These are phyloP conservation scores for Acheta domesticus DNA, from an alignment of 2,888 invertebrate genomes.

Conservation along the genomic window DNA sequence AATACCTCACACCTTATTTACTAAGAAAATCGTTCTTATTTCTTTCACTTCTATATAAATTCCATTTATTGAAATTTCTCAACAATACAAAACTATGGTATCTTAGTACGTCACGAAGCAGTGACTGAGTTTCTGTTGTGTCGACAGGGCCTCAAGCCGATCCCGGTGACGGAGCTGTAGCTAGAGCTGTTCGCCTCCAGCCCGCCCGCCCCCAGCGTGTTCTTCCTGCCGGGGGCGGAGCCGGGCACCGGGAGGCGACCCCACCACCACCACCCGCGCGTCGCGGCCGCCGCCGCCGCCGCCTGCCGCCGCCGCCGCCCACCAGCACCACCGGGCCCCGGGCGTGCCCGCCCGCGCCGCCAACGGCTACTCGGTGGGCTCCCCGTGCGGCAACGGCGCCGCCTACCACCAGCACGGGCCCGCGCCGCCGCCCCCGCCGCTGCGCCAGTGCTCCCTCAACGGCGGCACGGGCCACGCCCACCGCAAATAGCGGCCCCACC, in stretches of 20 bases:
- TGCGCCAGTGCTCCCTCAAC: slow-evolving; percentile 23
- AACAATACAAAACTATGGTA: too few species aligned
- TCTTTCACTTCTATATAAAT: too few species aligned
- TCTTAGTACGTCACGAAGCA: too few species aligned
- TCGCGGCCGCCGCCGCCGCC: slow-evolving; percentile 69
- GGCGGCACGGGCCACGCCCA: neutral
- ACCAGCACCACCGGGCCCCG: slow-evolving; percentile 24
- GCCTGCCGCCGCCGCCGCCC: slow-evolving; percentile 61
- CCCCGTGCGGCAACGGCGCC: neutral
- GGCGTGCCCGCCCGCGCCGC: neutral
- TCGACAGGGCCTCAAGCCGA: slow-evolving; percentile 44
- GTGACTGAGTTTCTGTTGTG: too few species aligned
- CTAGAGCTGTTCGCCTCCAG: slow-evolving; percentile 94
- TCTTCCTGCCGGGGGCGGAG: slow-evolving; percentile 64
- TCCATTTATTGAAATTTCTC: too few species aligned
- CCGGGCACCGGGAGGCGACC: slow-evolving; percentile 46
- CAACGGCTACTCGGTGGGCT: slow-evolving; percentile 22
- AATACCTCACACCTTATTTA: too few species aligned
- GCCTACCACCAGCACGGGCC: neutral
- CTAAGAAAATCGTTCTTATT: too few species aligned
- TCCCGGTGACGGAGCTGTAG: slow-evolving; percentile 92
- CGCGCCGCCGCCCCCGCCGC: slow-evolving; percentile 5
- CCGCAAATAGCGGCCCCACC: too few species aligned
- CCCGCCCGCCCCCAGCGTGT: slow-evolving; percentile 65
- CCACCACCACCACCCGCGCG: slow-evolving; percentile 54